Evolutionary conservation across 2,113 vertebrate species (phyloP).

Genomic region (Eupsittula cactorum): DNA sequence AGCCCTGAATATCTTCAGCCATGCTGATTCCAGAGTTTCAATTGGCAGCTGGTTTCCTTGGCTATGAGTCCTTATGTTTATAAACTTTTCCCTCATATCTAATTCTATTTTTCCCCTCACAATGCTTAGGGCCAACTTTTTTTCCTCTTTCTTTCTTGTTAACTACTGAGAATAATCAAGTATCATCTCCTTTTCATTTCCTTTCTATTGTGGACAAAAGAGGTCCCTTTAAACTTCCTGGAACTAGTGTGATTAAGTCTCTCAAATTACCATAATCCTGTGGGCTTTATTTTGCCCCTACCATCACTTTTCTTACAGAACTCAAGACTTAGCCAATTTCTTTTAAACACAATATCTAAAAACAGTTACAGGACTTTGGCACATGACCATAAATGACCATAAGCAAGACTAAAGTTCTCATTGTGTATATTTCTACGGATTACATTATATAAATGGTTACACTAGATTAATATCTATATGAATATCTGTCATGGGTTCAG

Average conservation of each 20-base stretch:
- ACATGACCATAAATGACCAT: constrained; percentile 2
- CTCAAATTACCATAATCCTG: not conserved
- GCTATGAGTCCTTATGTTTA: not conserved
- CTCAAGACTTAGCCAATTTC: not conserved
- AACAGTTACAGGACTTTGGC: not conserved
- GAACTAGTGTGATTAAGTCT: not conserved
- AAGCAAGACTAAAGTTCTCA: not conserved
- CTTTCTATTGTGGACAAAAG: not conserved
- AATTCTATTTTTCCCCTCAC: not conserved
- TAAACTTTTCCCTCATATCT: not conserved
- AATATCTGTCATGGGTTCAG: too few species aligned
- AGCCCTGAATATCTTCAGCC: constrained; percentile 17
- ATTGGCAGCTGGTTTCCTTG: constrained; percentile 14
- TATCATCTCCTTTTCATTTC: not conserved
- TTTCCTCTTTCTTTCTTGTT: not conserved
- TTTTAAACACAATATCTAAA: not conserved
- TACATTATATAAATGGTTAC: not conserved
- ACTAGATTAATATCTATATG: not conserved
- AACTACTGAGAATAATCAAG: not conserved
- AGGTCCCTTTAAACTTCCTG: not conserved
- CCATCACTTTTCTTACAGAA: not conserved
- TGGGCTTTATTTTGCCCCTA: not conserved
- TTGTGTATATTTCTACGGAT: not conserved
- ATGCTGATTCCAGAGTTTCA: constrained; percentile 1
- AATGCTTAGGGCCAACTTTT: not conserved